A percentile compares a stretch with the other conserved stretches of the same genome.
Evolutionary conservation across 2,888 invertebrate species (phyloP).

Genomic region (Drosophila meridiana): DNA sequence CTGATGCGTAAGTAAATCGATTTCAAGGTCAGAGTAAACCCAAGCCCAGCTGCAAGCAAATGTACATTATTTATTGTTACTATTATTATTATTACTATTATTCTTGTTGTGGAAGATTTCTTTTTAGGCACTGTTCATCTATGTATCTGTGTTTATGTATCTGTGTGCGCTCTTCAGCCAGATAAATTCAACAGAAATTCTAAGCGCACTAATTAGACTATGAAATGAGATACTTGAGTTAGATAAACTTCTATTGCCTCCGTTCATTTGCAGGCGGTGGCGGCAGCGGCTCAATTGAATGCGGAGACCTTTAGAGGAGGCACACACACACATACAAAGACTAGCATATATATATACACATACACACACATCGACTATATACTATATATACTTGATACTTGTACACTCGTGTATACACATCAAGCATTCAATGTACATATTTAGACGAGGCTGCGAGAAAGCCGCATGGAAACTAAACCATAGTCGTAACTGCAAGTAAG

Average conservation of each 20-base stretch:
- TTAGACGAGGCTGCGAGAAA: slow-evolving; percentile 10
- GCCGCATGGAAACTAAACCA: slow-evolving; percentile 19
- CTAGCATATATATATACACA: neutral
- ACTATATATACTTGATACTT: slow-evolving; percentile 12
- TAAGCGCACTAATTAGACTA: slow-evolving; percentile 17
- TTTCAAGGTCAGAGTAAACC: slow-evolving; percentile 13
- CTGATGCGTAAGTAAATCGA: slow-evolving; percentile 1
- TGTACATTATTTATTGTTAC: slow-evolving; percentile 3
- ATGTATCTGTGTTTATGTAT: neutral
- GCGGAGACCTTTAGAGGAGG: slow-evolving; percentile 24
- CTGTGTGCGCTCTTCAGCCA: neutral
- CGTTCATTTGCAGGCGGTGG: slow-evolving; percentile 9
- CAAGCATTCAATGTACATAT: neutral
- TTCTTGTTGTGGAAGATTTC: slow-evolving; percentile 2
- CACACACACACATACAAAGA: neutral
- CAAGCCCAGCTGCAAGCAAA: slow-evolving; percentile 1
- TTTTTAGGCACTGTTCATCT: neutral
- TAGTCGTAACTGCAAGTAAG: neutral
- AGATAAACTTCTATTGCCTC: slow-evolving; percentile 10
- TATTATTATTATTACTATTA: slow-evolving; percentile 3
- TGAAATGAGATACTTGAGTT: slow-evolving; percentile 17
- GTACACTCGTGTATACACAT: neutral
- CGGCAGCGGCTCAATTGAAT: slow-evolving; percentile 45
- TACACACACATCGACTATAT: neutral
- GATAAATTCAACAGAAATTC: slow-evolving; percentile 20